These are phyloP conservation scores for Gadopsis marmoratus DNA, from an alignment of 2,797 vertebrate genomes.

Conservation along the genomic window DNA sequence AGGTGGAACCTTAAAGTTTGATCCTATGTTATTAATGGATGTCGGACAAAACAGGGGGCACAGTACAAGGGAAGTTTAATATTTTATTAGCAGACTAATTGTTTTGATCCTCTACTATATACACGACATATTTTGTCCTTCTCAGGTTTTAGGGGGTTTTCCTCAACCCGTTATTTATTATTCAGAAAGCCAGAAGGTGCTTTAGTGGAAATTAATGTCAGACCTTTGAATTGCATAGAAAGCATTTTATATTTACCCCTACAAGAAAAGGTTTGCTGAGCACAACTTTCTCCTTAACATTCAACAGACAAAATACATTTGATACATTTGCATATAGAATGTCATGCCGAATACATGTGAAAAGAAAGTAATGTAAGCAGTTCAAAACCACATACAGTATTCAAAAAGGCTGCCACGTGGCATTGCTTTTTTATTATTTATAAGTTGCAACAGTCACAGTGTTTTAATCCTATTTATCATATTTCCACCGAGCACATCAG, in stretches of 20 bases:
- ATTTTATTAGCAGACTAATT: neutral
- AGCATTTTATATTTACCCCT: slow-evolving; percentile 44
- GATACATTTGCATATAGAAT: neutral
- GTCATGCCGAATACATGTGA: neutral
- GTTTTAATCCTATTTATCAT: no score
- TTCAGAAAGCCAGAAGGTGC: slow-evolving; percentile 1
- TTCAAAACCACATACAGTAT: neutral
- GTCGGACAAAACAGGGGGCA: neutral
- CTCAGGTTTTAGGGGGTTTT: neutral
- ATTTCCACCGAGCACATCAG: no score
- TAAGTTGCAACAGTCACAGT: no score
- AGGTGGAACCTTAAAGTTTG: neutral
- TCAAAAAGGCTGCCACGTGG: no score
- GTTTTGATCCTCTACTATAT: neutral
- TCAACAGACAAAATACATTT: neutral
- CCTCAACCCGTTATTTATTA: slow-evolving; percentile 17
- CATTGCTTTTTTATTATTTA: no score
- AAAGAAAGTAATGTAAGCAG: neutral
- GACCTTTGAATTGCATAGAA: slow-evolving; percentile 49
- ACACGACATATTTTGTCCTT: neutral
- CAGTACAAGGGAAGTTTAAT: neutral
- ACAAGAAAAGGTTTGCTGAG: slow-evolving; percentile 35
- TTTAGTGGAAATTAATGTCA: slow-evolving; percentile 43
- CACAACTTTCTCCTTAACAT: neutral
- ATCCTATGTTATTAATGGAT: neutral